phyloP scores from a whole-genome alignment of 2,113 vertebrate species.

The Balaeniceps rex region DNA sequence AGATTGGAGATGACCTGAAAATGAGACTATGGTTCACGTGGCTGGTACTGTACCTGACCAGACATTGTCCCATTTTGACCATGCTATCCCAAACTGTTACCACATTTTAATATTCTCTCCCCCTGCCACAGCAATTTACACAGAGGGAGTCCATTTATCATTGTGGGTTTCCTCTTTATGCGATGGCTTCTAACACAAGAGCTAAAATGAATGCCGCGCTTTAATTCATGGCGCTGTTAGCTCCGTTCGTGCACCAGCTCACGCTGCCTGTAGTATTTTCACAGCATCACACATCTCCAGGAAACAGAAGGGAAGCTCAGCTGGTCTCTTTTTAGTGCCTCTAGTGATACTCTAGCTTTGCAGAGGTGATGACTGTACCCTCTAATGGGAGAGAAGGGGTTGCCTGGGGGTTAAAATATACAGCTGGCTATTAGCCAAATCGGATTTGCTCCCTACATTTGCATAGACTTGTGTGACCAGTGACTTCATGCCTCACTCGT shows the following conservation, averaged over 20 bases:
- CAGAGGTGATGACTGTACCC: slow-evolving; percentile 31
- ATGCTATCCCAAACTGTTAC: neutral
- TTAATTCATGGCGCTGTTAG: neutral
- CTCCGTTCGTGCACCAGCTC: neutral
- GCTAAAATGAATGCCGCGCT: neutral
- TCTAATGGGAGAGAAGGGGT: neutral
- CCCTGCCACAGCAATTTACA: neutral
- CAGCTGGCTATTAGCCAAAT: neutral
- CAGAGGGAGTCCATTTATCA: neutral
- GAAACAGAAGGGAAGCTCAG: slow-evolving; percentile 57
- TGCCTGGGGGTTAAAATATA: slow-evolving; percentile 28
- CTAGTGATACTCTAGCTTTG: neutral
- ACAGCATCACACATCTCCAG: slow-evolving; percentile 28
- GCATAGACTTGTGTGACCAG: neutral
- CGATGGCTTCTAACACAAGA: neutral
- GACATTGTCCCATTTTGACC: neutral
- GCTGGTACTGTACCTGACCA: neutral
- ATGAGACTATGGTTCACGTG: neutral
- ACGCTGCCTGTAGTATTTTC: slow-evolving; percentile 35
- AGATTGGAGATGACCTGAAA: neutral
- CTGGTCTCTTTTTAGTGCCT: slow-evolving; percentile 17
- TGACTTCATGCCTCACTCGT: neutral
- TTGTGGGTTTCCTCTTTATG: neutral
- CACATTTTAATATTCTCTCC: neutral
- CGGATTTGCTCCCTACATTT: neutral